A percentile compares a stretch with the other conserved stretches of the same genome.
phyloP scores from a whole-genome alignment of 2,888 invertebrate species.

The Tetanocera ferruginea region DNA sequence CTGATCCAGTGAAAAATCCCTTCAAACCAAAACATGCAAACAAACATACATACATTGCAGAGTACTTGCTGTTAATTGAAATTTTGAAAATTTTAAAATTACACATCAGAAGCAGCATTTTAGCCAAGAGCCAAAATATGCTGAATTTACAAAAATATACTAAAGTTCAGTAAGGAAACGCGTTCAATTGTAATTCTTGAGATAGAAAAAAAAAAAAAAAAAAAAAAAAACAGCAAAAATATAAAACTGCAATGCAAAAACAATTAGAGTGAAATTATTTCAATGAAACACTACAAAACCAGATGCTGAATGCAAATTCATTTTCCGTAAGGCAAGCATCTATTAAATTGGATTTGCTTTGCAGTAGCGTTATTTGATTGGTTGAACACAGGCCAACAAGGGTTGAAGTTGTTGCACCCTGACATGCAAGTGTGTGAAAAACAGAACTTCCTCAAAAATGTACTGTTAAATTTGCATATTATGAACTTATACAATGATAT shows the following conservation, averaged over 20 bases:
- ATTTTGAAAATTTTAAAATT: conserved; percentile 31
- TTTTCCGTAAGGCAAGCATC: neutral
- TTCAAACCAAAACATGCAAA: neutral
- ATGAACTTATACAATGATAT: no score
- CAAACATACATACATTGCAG: no score
- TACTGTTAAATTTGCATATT: no score
- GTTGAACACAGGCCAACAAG: neutral
- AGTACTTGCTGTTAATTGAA: conserved; percentile 3
- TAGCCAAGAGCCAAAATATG: conserved; percentile 7
- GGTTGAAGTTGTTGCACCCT: neutral
- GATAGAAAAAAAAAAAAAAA: neutral
- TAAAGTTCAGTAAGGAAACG: neutral
- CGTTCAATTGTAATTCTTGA: neutral
- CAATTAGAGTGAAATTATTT: neutral
- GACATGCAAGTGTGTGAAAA: neutral
- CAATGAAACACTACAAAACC: conserved; percentile 10
- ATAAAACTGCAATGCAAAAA: neutral
- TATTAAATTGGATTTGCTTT: neutral
- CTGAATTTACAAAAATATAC: neutral
- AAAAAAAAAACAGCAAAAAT: neutral
- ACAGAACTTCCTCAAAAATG: neutral
- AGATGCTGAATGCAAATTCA: neutral
- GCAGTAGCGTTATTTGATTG: neutral
- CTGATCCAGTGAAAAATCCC: no score
- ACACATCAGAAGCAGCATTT: conserved; percentile 21